Percentiles rank a stretch among this genome's conserved stretches.
Evolutionary conservation across 2,797 vertebrate species (phyloP).

Genomic region (Phaenicophaeus curvirostris): DNA sequence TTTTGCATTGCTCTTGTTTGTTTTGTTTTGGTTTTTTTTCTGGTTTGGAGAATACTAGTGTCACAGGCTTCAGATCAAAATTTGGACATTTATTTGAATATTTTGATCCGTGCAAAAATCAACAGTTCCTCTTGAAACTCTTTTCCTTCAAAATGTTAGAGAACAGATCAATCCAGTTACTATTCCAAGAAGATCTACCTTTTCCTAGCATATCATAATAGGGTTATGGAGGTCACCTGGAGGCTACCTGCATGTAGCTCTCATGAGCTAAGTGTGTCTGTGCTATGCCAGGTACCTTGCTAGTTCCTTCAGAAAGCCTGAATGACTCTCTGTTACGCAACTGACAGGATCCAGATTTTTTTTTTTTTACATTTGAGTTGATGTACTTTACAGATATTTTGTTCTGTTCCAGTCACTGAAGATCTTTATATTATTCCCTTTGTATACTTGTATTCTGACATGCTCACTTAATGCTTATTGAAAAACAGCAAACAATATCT

Average conservation of each 20-base stretch:
- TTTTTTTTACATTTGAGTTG: neutral
- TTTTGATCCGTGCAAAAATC: neutral
- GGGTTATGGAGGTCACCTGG: fast-evolving
- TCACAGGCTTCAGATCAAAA: neutral
- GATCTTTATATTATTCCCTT: neutral
- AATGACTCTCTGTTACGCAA: neutral
- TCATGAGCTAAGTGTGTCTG: neutral
- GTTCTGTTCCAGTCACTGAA: neutral
- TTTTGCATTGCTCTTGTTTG: neutral
- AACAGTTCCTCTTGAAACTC: neutral
- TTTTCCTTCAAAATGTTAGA: neutral
- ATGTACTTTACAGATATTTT: neutral
- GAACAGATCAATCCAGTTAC: neutral
- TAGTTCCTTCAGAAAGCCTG: neutral
- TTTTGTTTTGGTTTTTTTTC: neutral
- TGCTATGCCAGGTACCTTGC: neutral
- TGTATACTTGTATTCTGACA: neutral
- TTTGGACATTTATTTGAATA: neutral
- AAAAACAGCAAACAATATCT: neutral
- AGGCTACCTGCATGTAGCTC: neutral
- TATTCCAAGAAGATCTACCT: neutral
- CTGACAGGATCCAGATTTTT: fast-evolving
- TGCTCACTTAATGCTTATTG: neutral
- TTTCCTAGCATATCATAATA: neutral
- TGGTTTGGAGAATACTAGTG: neutral